Conservation (phyloP, 2,797 vertebrate genomes). For the Ataeniobius toweri region DNA sequence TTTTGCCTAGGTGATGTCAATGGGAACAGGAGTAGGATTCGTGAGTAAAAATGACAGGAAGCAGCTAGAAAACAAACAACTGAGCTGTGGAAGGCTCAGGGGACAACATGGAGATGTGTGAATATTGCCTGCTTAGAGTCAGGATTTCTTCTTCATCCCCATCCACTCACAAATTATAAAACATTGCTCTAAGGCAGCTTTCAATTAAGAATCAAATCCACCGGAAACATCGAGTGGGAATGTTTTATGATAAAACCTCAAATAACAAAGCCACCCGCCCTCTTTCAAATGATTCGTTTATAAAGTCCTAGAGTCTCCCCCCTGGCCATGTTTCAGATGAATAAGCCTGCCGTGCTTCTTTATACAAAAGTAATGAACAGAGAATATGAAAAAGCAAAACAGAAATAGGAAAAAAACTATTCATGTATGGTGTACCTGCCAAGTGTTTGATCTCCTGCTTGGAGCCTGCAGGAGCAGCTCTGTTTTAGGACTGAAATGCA, state of each 20-base stretch:
- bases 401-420: not conserved
- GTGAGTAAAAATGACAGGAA: conserved; percentile 23
- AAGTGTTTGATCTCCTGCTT: conserved; percentile 55
- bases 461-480: conserved; percentile 43
- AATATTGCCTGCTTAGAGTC: conserved; percentile 37
- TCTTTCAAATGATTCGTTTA: conserved; percentile 64
- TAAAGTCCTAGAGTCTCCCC: conserved; percentile 52
- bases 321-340: conserved; percentile 58
- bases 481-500: conserved; percentile 43
- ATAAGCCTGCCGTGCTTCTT: conserved; percentile 71
- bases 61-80: conserved; percentile 23
- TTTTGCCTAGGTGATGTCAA: conserved; percentile 60
- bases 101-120: conserved; percentile 12
- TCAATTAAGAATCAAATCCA: conserved; percentile 67
- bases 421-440: conserved; percentile 13
- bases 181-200: conserved; percentile 66
- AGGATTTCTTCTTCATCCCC: conserved; percentile 52
- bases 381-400: conserved; percentile 45
- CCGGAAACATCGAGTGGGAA: conserved; percentile 36
- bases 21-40: conserved; percentile 22
- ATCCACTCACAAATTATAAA: conserved; percentile 69
- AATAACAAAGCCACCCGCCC: conserved; percentile 52
- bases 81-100: not conserved
- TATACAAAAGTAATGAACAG: conserved; percentile 68
- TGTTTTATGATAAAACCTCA: conserved; percentile 49